Percentiles rank a stretch among this genome's conserved stretches.
phyloP scores from a whole-genome alignment of 1,140 invertebrate genomes.

The Uloborus diversus region DNA sequence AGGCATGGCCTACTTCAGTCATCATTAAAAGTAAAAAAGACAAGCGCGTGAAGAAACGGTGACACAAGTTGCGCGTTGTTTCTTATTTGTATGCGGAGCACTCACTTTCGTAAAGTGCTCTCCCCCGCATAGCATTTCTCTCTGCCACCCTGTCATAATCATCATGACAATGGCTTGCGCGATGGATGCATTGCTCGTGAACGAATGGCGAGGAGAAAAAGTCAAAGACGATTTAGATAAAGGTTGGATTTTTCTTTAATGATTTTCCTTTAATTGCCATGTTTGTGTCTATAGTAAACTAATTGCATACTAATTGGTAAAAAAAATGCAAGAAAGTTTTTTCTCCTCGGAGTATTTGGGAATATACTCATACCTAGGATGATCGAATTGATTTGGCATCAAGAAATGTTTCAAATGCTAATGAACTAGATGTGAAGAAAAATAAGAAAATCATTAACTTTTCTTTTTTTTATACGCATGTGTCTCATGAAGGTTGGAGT shows the following conservation, averaged over 20 bases:
- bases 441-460: too few species aligned
- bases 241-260: not conserved
- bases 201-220: not conserved
- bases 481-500: too few species aligned
- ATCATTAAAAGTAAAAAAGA: conserved; percentile 26
- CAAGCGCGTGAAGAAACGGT: conserved; percentile 9
- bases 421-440: too few species aligned
- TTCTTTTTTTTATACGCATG: too few species aligned
- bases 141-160: not conserved
- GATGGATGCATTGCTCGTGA: conserved; percentile 1
- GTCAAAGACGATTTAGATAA: not conserved
- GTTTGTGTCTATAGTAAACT: too few species aligned
- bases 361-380: too few species aligned
- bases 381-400: too few species aligned
- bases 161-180: conserved; percentile 18
- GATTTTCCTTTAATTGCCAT: not conserved
- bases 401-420: too few species aligned
- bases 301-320: too few species aligned
- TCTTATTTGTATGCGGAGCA: conserved; percentile 29
- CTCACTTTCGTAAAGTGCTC: not conserved
- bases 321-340: too few species aligned
- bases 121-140: conserved; percentile 20
- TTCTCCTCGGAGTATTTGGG: too few species aligned
- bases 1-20: conserved; percentile 25
- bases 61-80: conserved; percentile 1